Evolutionary conservation across 2,113 vertebrate species (phyloP).

Genomic region (Tor tambroides): DNA sequence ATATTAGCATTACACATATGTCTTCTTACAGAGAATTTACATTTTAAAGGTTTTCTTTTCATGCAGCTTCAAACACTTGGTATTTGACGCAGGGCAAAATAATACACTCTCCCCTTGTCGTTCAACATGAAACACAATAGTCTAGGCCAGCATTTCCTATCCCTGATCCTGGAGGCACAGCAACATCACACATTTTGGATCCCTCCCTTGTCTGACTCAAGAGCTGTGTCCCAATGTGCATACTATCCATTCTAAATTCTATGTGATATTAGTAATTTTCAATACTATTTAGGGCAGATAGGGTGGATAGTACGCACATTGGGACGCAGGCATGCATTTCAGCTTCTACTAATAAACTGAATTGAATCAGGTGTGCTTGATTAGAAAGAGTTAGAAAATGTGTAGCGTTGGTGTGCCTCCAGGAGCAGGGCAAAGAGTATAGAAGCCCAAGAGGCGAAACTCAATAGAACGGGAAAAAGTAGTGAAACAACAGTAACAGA

Average conservation of each 20-base stretch:
- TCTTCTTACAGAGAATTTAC: not conserved
- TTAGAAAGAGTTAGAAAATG: not conserved
- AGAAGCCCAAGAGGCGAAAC: no score
- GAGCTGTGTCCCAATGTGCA: no score
- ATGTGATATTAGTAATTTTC: no score
- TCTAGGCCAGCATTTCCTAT: not conserved
- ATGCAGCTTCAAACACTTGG: not conserved
- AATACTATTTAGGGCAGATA: no score
- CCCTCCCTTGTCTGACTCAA: not conserved
- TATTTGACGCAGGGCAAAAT: not conserved
- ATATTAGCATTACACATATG: not conserved
- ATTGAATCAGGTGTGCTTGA: not conserved
- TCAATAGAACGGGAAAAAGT: no score
- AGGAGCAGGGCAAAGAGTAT: no score
- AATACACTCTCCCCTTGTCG: not conserved
- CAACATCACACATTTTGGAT: not conserved
- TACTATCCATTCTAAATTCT: no score
- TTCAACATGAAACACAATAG: not conserved
- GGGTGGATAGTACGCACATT: no score
- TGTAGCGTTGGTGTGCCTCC: not conserved
- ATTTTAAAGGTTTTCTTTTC: not conserved
- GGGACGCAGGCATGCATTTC: no score
- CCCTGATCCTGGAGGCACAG: not conserved
- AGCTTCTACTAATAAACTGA: not conserved
- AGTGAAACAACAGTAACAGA: no score